Base-by-base conservation (phyloP, 37 sponge, comb jelly and placozoan species). In the Ianthella basta region DNA sequence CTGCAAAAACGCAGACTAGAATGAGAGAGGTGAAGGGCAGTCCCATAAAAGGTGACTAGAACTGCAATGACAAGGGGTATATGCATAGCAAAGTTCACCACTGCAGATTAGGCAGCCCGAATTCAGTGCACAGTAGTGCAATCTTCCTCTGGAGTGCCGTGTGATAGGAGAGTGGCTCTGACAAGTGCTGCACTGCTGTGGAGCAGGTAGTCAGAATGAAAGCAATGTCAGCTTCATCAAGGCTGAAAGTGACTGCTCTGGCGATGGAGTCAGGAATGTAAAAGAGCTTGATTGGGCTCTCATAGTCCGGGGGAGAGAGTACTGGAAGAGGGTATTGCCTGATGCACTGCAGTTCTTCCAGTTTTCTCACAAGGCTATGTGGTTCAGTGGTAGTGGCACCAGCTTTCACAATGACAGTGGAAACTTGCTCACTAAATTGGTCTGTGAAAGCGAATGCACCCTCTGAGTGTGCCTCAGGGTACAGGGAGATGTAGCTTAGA, bases 281-380 rank as follows among this genome's bases (percentile, higher is more conserved):
- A 10, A 75, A 44, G 6, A 75, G 54, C 15, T 41, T 75, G 36
- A 33, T 5, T 13, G 32, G 4, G 25, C 21, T 41, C 40, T 39
- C 53, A 18, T 41, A 40, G 44, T 75, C 78, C 15, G 53, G 78
- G 25, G 78, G 78, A 41, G 44, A 75, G 0, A 75, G 78, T 1
- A 75, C 78, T 15, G 78, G 78, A 40, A 40, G 78, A 53, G 78
- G 54, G 53, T 75, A 75, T 24, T 18, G 78, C 15, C 44, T 32
- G 54, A 75, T 18, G 38, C 38, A 5, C 3, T 75, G 37, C 4
- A 8, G 6, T 75, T 19, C 40, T 44, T 41, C 37, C 78, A 75
- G 78, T 36, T 75, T 36, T 13, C 3, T 44, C n/a, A 75, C 53
- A 24, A 75, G 44, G 23, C 1, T 25, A 8, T 19, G n/a, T 32